These are phyloP conservation scores for Idaea biselata DNA, from an alignment of 2,888 invertebrate species.

Conservation along the genomic window DNA sequence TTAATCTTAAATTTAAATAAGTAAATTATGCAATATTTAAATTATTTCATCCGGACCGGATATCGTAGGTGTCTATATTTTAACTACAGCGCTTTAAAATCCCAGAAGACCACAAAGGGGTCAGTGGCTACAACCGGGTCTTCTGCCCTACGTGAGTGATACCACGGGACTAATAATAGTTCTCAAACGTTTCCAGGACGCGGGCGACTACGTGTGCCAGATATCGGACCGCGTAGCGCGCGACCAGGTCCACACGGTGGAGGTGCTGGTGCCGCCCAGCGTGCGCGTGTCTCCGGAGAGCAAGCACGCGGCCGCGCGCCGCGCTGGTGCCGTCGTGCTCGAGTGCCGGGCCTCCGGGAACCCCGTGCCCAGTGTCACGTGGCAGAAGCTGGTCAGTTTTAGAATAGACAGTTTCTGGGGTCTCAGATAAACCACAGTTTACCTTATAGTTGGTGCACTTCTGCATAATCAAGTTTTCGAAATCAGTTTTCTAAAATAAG, in stretches of 20 bases:
- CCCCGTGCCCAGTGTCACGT: constrained; percentile 86
- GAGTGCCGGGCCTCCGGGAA: constrained; percentile 87
- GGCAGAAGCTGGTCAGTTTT: constrained; percentile 82
- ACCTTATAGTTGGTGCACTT: not conserved
- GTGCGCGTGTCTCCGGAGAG: constrained; percentile 84
- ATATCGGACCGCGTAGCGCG: constrained; percentile 84
- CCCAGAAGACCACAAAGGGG: too few species aligned
- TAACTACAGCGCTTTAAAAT: too few species aligned
- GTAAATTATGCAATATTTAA: too few species aligned
- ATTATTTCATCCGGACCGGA: too few species aligned
- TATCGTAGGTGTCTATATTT: too few species aligned
- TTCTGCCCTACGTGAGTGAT: too few species aligned
- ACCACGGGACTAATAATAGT: too few species aligned
- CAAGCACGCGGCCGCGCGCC: constrained; percentile 83
- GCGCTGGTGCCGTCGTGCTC: constrained; percentile 84
- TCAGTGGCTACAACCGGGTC: too few species aligned
- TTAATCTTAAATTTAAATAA: too few species aligned
- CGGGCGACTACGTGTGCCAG: constrained; percentile 87
- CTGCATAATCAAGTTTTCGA: too few species aligned
- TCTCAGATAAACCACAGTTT: not conserved
- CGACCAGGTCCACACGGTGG: constrained; percentile 87
- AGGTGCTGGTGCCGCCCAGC: constrained; percentile 85
- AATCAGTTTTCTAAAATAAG: too few species aligned
- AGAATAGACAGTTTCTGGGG: not conserved
- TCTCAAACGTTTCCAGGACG: constrained; percentile 82